These are phyloP conservation scores for Magallana gigas DNA, from an alignment of 1,140 invertebrate species.

Conservation along the genomic window DNA sequence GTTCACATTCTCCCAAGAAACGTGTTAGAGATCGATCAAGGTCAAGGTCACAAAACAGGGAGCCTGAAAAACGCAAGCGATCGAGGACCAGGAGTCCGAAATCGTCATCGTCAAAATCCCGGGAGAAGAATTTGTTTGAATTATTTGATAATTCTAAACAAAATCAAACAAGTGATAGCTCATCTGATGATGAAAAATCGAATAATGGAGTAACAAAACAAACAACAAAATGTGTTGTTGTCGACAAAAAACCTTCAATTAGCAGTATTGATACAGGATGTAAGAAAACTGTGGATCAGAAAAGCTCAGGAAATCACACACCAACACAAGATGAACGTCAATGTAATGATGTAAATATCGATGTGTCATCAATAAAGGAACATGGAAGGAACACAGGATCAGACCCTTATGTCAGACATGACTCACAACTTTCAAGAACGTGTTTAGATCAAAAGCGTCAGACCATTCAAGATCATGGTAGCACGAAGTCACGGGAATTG, in stretches of 20 bases:
- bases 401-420: neutral
- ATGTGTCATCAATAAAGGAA: neutral
- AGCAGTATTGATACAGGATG: neutral
- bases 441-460: neutral
- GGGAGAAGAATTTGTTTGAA: conserved; percentile 24
- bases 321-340: conserved; percentile 21
- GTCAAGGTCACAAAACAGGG: conserved; percentile 4
- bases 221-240: neutral
- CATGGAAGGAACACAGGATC: neutral
- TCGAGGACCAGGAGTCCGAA: neutral
- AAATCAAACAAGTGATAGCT: neutral
- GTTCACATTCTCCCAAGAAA: neutral
- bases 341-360: neutral
- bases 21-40: neutral
- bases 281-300: neutral
- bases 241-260: neutral
- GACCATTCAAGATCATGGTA: neutral
- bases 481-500: neutral
- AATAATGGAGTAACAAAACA: neutral
- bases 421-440: neutral
- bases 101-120: neutral
- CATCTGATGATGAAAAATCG: neutral
- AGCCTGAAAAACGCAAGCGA: neutral
- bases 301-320: neutral
- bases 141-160: neutral